Conservation (phyloP, 1,140 invertebrate genomes). For the Manduca sexta region DNA sequence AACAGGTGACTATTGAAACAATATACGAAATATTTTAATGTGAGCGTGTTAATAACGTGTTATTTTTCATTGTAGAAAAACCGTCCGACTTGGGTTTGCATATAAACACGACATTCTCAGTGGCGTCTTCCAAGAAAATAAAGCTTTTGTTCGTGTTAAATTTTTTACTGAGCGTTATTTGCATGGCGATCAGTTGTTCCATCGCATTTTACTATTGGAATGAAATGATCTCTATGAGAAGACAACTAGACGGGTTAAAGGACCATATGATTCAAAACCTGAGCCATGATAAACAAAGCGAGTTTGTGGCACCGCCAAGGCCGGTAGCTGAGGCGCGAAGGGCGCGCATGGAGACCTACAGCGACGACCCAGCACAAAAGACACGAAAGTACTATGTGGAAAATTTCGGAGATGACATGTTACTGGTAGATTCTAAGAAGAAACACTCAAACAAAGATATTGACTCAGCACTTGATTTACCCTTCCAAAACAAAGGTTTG, state of each 20-base stretch:
- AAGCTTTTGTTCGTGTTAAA: constrained; percentile 59
- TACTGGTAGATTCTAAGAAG: constrained; percentile 55
- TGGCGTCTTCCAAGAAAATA: constrained; percentile 70
- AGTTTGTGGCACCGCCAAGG: constrained; percentile 37
- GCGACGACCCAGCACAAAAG: constrained; percentile 26
- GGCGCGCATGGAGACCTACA: constrained; percentile 34
- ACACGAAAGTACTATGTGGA: constrained; percentile 53
- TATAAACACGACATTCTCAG: constrained; percentile 61
- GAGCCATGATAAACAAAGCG: constrained; percentile 43
- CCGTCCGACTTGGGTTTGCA: constrained; percentile 60
- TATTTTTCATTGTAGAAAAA: constrained; percentile 50
- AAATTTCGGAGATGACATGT: constrained; percentile 56
- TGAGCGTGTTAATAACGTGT: constrained; percentile 11
- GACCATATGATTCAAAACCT: constrained; percentile 52
- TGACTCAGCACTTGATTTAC: constrained; percentile 30
- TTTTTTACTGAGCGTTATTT: constrained; percentile 57
- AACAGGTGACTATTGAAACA: constrained; percentile 47
- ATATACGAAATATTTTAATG: constrained; percentile 5
- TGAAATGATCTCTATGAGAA: constrained; percentile 53
- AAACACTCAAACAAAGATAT: constrained; percentile 44
- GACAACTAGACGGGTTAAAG: constrained; percentile 46
- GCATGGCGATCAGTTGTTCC: constrained; percentile 53
- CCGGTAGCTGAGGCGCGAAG: constrained; percentile 28
- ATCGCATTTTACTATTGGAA: constrained; percentile 65
- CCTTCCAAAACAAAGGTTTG: constrained; percentile 48